These are phyloP conservation scores for Phataginus tetradactyla DNA, from an alignment of 2,797 vertebrate species.

Conservation along the genomic window DNA sequence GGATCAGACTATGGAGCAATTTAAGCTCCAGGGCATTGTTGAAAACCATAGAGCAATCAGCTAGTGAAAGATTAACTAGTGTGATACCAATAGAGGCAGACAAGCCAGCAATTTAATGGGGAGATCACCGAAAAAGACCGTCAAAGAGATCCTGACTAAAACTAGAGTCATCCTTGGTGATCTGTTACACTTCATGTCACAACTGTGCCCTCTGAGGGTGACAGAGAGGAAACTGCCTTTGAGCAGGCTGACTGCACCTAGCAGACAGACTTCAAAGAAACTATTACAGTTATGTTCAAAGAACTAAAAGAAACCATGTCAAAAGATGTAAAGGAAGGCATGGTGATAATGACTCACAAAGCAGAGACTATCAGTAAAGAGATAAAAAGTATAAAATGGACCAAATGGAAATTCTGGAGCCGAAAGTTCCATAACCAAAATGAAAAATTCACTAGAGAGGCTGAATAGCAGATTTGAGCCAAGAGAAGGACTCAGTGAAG, in stretches of 20 bases:
- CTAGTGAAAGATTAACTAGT: background rate
- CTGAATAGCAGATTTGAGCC: background rate
- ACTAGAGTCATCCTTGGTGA: background rate
- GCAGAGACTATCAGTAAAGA: background rate
- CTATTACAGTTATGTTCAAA: background rate
- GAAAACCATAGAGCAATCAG: background rate
- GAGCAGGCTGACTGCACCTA: background rate
- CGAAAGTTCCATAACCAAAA: background rate
- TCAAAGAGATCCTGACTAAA: background rate
- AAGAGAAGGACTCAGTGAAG: background rate
- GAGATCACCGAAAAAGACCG: background rate
- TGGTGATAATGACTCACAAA: background rate
- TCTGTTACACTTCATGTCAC: background rate
- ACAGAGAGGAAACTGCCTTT: background rate
- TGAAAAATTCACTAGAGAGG: too few relatives aligned
- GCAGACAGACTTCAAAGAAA: background rate
- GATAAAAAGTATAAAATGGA: background rate
- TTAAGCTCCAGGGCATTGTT: background rate
- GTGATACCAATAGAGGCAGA: background rate
- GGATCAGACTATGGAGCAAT: background rate
- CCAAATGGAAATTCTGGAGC: background rate
- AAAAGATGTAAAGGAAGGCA: background rate
- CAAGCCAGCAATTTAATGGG: background rate
- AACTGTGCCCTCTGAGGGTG: accelerated
- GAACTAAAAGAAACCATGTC: background rate